Percentiles rank a stretch among this genome's conserved stretches.
These are phyloP conservation scores for Rachycentron canadum DNA, from an alignment of 2,797 vertebrate species.

Conservation along the genomic window DNA sequence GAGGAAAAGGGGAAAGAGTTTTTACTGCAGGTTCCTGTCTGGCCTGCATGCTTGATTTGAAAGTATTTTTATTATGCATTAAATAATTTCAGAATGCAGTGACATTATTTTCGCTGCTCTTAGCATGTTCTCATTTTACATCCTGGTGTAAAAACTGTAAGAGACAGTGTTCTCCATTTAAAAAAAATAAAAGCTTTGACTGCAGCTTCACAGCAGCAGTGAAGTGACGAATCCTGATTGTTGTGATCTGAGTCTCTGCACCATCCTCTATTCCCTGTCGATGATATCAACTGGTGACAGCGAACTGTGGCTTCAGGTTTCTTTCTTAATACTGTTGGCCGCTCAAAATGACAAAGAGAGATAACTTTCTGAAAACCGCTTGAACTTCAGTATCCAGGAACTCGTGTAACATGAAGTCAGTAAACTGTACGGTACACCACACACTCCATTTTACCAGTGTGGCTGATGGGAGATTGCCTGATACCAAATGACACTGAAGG, in stretches of 20 bases:
- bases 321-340: slow-evolving; percentile 1
- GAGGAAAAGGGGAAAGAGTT: not conserved
- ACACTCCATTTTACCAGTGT: slow-evolving; percentile 5
- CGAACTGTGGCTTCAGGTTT: slow-evolving; percentile 17
- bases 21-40: not conserved
- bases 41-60: not conserved
- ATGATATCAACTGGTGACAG: slow-evolving; percentile 15
- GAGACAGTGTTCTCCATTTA: not conserved
- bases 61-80: not conserved
- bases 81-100: not conserved
- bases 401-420: slow-evolving; percentile 1
- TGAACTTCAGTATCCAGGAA: slow-evolving; percentile 33
- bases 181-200: not conserved
- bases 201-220: not conserved
- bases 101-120: not conserved
- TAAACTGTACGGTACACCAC: not conserved
- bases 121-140: not conserved
- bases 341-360: slow-evolving; percentile 26
- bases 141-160: not conserved
- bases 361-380: slow-evolving; percentile 12
- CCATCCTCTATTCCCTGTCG: slow-evolving; percentile 4
- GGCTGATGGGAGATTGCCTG: not conserved
- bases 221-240: slow-evolving; percentile 9
- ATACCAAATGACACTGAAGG: slow-evolving; percentile 4
- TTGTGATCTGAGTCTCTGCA: slow-evolving; percentile 12